phyloP scores from a whole-genome alignment of 2,113 vertebrate species.

The Paratilapia polleni region DNA sequence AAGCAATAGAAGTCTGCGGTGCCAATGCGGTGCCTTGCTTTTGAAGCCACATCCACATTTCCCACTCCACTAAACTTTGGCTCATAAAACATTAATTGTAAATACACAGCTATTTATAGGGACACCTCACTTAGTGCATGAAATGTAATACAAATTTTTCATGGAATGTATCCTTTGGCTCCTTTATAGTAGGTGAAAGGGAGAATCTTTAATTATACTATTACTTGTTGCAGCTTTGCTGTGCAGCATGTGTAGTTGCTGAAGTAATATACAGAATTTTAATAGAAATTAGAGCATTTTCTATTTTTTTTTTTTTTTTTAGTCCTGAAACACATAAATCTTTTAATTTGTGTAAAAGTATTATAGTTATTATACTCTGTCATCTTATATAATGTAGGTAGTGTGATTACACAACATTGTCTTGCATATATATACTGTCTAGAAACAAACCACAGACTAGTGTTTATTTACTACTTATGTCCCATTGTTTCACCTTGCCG shows the following conservation, averaged over 20 bases:
- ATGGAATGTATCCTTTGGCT: slow-evolving; percentile 19
- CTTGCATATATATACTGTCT: neutral
- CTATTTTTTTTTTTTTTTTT: no score
- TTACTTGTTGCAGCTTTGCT: no score
- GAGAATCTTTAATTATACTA: no score
- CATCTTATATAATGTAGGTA: no score
- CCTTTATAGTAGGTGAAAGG: neutral
- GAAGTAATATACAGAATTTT: no score
- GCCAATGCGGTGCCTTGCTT: slow-evolving; percentile 8
- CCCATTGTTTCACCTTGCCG: slow-evolving; percentile 27
- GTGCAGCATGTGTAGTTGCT: no score
- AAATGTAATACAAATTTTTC: slow-evolving; percentile 36
- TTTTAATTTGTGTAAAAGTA: no score
- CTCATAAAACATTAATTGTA: slow-evolving; percentile 40
- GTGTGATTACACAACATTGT: neutral
- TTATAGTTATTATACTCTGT: no score
- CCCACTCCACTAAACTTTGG: slow-evolving; percentile 2
- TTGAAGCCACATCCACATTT: slow-evolving; percentile 54
- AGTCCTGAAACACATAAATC: no score
- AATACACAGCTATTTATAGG: slow-evolving; percentile 58
- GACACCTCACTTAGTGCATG: slow-evolving; percentile 44
- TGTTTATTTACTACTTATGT: neutral
- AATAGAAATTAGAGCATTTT: no score
- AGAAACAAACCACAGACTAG: neutral
- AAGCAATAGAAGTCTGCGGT: slow-evolving; percentile 23